Evolutionary conservation across 1,140 invertebrate species (phyloP).

Genomic region (Trichonephila inaurata): DNA sequence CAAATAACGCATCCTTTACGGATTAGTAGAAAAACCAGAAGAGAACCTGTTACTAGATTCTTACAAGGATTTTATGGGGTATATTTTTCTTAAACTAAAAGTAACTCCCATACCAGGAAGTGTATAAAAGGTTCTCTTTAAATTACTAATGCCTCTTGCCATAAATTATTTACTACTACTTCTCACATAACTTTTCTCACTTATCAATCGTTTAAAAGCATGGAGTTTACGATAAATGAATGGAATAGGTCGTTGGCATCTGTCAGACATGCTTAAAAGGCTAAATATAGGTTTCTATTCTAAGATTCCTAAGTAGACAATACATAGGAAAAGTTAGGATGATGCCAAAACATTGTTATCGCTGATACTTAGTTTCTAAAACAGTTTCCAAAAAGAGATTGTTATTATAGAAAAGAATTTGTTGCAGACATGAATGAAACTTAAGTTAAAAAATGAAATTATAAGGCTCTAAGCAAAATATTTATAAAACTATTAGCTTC

Average conservation of each 20-base stretch:
- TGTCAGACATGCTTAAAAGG: not conserved
- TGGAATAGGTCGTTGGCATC: constrained; percentile 41
- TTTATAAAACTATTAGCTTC: too few relatives aligned
- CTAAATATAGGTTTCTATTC: constrained; percentile 27
- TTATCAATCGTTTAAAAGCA: not conserved
- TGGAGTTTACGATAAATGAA: constrained; percentile 1
- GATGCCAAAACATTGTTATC: constrained; percentile 1
- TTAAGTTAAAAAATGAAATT: too few relatives aligned
- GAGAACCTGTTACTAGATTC: too few relatives aligned
- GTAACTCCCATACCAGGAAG: not conserved
- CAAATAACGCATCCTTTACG: too few relatives aligned
- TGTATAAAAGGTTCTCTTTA: not conserved
- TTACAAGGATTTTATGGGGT: too few relatives aligned
- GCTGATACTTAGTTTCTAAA: not conserved
- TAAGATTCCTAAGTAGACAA: not conserved
- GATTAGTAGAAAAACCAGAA: too few relatives aligned
- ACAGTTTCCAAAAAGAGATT: not conserved
- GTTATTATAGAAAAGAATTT: not conserved
- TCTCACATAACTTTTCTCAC: not conserved
- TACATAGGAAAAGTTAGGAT: not conserved
- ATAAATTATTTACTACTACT: not conserved
- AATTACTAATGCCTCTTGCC: not conserved
- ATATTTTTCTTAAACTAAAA: too few relatives aligned
- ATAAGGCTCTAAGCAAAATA: too few relatives aligned
- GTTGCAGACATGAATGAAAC: too few relatives aligned